A percentile compares a stretch with the other conserved stretches of the same genome.
Evolutionary conservation across 2,797 vertebrate genomes (phyloP).

Genomic region (Pseudochaenichthys georgianus): DNA sequence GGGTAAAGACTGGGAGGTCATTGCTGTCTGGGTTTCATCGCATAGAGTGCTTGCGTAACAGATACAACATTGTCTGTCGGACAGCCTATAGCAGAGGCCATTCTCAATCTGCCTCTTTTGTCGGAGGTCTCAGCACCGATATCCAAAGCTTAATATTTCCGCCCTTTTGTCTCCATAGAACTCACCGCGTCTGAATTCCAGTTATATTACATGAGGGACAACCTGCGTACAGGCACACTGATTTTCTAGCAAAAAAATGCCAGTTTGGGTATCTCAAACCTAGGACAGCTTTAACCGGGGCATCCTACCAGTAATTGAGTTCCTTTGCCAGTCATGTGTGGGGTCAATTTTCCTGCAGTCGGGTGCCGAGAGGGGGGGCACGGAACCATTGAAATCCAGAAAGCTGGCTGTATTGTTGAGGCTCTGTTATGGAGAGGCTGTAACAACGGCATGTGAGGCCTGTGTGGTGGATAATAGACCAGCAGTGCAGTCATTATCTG

Average conservation of each 20-base stretch:
- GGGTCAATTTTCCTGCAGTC: conserved; percentile 61
- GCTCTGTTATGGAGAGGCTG: conserved; percentile 52
- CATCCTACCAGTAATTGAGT: conserved; percentile 73
- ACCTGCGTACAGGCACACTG: conserved; percentile 32
- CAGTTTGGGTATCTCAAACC: conserved; percentile 52
- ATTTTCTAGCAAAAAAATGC: conserved; percentile 64
- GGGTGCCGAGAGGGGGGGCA: background rate
- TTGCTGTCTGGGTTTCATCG: conserved; percentile 53
- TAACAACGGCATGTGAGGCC: conserved; percentile 57
- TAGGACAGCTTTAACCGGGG: conserved; percentile 57
- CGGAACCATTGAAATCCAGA: conserved; percentile 58
- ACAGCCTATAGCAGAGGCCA: conserved; percentile 52
- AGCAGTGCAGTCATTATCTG: conserved; percentile 66
- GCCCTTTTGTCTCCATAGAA: conserved; percentile 32
- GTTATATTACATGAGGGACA: conserved; percentile 46
- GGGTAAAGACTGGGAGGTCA: conserved; percentile 50
- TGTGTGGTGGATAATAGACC: conserved; percentile 65
- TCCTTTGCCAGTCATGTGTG: conserved; percentile 54
- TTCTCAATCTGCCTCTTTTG: conserved; percentile 66
- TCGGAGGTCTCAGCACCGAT: conserved; percentile 47
- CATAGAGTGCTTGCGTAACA: conserved; percentile 64
- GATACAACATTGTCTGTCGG: conserved; percentile 62
- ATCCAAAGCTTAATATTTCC: conserved; percentile 45
- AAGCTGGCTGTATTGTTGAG: conserved; percentile 54
- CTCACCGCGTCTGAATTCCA: conserved; percentile 41